Conservation (phyloP, 2,113 vertebrate genomes). For the Lasiurus cinereus region DNA sequence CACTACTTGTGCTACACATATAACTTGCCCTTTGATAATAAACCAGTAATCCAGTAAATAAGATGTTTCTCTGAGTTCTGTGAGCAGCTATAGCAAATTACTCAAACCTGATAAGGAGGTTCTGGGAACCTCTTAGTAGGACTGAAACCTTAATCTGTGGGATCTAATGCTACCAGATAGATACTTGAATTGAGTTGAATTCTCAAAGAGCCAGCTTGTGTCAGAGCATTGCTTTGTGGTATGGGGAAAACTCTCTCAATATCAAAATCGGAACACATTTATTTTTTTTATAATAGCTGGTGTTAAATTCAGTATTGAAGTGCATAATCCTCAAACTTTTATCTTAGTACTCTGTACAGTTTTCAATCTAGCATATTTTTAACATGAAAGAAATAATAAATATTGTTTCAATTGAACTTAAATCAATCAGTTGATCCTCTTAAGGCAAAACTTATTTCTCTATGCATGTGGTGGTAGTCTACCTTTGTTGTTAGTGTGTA, state of each 20-base stretch:
- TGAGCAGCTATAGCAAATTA: neutral
- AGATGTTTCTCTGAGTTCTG: neutral
- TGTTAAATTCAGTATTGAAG: neutral
- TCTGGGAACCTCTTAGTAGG: neutral
- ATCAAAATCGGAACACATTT: neutral
- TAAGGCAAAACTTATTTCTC: neutral
- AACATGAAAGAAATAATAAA: neutral
- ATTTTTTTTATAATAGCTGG: neutral
- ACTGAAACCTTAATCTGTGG: neutral
- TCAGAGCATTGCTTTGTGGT: neutral
- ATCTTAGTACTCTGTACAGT: neutral
- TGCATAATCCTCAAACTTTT: neutral
- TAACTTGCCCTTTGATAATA: neutral
- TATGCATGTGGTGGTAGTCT: neutral
- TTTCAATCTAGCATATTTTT: neutral
- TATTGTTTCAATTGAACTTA: conserved; percentile 12
- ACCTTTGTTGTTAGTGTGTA: neutral
- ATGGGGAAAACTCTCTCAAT: fast-evolving
- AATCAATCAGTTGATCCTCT: neutral
- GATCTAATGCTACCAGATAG: neutral
- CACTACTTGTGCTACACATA: neutral
- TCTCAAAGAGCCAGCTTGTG: neutral
- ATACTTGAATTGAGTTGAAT: neutral
- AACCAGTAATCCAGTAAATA: neutral
- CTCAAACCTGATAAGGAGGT: neutral